Evolutionary conservation across 2,888 invertebrate species (phyloP).

Genomic region (Synanthedon andrenaeformis): DNA sequence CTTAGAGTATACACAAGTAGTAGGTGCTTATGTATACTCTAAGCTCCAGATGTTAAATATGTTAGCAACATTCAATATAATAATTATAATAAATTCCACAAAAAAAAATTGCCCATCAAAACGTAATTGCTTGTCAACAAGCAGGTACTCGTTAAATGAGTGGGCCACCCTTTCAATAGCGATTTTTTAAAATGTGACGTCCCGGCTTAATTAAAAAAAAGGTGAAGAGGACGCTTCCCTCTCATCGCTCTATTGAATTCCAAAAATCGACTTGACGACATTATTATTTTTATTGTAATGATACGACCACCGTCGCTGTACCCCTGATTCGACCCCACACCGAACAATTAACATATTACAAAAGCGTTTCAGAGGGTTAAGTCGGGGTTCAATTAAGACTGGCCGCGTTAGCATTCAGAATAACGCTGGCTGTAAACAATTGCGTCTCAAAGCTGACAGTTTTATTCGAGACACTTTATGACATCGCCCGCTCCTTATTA

Average conservation of each 20-base stretch:
- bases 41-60: too few relatives aligned
- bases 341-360: not conserved
- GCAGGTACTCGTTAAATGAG: too few relatives aligned
- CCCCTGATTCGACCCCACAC: not conserved
- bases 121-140: too few relatives aligned
- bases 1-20: too few relatives aligned
- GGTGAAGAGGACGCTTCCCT: conserved; percentile 2
- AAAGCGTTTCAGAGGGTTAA: conserved; percentile 4
- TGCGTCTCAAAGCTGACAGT: conserved; percentile 37
- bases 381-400: conserved; percentile 14
- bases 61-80: too few relatives aligned
- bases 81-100: too few relatives aligned
- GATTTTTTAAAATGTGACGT: not conserved
- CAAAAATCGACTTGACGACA: conserved; percentile 5
- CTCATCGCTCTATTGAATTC: conserved; percentile 17
- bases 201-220: not conserved
- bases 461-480: conserved; percentile 52
- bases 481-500: conserved; percentile 51
- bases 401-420: conserved; percentile 20
- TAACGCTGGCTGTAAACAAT: conserved; percentile 27
- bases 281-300: conserved; percentile 6
- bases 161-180: not conserved
- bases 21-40: too few relatives aligned
- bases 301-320: conserved; percentile 5
- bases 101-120: too few relatives aligned